Evolutionary conservation across 1,140 invertebrate species (phyloP).

Genomic region (Piezodorus guildinii): DNA sequence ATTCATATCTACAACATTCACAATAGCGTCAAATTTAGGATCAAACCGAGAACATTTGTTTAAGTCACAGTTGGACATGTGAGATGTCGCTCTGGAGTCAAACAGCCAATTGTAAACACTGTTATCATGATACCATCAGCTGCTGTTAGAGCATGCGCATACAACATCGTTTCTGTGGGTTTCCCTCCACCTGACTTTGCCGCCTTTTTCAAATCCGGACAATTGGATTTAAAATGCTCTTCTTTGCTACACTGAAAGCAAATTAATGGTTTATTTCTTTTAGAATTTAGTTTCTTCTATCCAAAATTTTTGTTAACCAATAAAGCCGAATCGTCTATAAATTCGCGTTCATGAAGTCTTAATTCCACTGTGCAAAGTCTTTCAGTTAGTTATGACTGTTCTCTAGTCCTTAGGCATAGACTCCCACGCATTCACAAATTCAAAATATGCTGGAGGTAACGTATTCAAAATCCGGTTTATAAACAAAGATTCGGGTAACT

Average conservation of each 20-base stretch:
- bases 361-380: neutral
- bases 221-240: neutral
- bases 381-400: neutral
- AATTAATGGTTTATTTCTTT: neutral
- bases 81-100: neutral
- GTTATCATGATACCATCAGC: neutral
- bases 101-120: neutral
- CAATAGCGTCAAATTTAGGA: neutral
- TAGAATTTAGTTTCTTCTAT: neutral
- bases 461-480: slow-evolving; percentile 27
- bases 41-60: neutral
- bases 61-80: neutral
- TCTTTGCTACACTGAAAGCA: neutral
- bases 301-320: neutral
- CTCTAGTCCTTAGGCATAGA: slow-evolving; percentile 19
- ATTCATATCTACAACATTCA: neutral
- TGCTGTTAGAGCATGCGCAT: neutral
- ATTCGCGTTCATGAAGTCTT: neutral
- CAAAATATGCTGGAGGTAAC: slow-evolving; percentile 26
- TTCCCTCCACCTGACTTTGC: neutral
- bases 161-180: neutral
- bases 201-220: neutral
- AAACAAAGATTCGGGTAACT: slow-evolving; percentile 28
- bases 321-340: neutral
- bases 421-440: slow-evolving; percentile 30